Evolutionary conservation across 1,140 invertebrate species (phyloP).

Genomic region (Orchesella cincta): DNA sequence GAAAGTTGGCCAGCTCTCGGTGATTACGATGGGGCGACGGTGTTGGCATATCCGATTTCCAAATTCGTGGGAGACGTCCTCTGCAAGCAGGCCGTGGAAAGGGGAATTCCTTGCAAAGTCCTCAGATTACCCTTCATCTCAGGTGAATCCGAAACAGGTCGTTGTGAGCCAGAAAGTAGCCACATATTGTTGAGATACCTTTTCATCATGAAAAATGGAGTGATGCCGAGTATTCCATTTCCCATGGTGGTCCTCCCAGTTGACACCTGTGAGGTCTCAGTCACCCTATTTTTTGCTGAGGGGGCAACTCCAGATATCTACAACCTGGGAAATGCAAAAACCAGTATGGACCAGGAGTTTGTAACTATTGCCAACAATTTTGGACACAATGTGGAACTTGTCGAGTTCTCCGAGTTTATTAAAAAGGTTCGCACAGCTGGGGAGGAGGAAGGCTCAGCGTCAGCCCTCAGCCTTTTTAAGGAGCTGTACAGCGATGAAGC

Average conservation of each 20-base stretch:
- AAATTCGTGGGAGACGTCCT: conserved; percentile 17
- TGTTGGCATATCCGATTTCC: neutral
- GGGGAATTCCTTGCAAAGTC: conserved; percentile 10
- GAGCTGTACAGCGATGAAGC: no score
- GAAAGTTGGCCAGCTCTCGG: neutral
- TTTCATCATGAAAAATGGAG: conserved; percentile 1
- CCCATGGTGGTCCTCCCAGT: neutral
- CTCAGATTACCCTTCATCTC: neutral
- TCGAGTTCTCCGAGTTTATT: no score
- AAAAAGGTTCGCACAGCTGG: no score
- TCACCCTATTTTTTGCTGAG: no score
- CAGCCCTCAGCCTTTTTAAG: no score
- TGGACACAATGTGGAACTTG: no score
- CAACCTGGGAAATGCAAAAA: no score
- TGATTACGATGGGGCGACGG: neutral
- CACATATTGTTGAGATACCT: conserved; percentile 6
- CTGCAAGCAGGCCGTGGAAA: neutral
- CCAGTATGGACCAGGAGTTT: no score
- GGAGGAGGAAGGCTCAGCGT: no score
- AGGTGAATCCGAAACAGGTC: neutral
- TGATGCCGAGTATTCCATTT: neutral
- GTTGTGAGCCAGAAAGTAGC: neutral
- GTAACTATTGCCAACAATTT: no score
- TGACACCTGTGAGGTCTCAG: conserved; percentile 20
- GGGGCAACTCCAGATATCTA: no score